Evolutionary conservation across 2,888 invertebrate species (phyloP).

Genomic region (Lasiommata megera): DNA sequence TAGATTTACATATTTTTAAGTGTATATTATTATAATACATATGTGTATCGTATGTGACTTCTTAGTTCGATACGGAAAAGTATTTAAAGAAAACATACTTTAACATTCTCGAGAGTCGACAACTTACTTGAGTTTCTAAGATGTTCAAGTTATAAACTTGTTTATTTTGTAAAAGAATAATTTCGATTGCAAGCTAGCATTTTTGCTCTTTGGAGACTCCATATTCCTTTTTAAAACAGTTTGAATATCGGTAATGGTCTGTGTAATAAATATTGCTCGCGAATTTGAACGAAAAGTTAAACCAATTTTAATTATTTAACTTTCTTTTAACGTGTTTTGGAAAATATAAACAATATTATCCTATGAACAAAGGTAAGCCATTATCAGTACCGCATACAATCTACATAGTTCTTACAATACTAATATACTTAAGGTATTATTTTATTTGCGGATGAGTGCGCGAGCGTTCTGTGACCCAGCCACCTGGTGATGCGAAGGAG

Average conservation of each 20-base stretch:
- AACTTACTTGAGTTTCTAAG: constrained; percentile 6
- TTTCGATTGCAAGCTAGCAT: constrained; percentile 6
- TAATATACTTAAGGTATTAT: too few relatives aligned
- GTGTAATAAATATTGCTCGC: not conserved
- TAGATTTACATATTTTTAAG: not conserved
- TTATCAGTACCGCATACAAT: too few relatives aligned
- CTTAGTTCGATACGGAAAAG: constrained; percentile 19
- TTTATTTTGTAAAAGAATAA: constrained; percentile 12
- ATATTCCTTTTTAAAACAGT: not conserved
- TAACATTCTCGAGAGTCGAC: constrained; percentile 20
- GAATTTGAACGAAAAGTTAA: too few relatives aligned
- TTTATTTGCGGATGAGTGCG: too few relatives aligned
- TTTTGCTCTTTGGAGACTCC: not conserved
- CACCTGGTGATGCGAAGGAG: too few relatives aligned
- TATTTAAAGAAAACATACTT: constrained; percentile 28
- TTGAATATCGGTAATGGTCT: not conserved
- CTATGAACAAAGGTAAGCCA: too few relatives aligned
- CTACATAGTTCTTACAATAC: too few relatives aligned
- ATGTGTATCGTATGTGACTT: constrained; percentile 8
- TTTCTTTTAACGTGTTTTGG: too few relatives aligned
- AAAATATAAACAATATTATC: too few relatives aligned
- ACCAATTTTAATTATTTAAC: too few relatives aligned
- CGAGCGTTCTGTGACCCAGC: too few relatives aligned
- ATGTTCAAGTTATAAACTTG: not conserved
- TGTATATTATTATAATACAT: too few relatives aligned